These are phyloP conservation scores for Apodemia duryi DNA, from an alignment of 2,888 invertebrate genomes.

Conservation along the genomic window DNA sequence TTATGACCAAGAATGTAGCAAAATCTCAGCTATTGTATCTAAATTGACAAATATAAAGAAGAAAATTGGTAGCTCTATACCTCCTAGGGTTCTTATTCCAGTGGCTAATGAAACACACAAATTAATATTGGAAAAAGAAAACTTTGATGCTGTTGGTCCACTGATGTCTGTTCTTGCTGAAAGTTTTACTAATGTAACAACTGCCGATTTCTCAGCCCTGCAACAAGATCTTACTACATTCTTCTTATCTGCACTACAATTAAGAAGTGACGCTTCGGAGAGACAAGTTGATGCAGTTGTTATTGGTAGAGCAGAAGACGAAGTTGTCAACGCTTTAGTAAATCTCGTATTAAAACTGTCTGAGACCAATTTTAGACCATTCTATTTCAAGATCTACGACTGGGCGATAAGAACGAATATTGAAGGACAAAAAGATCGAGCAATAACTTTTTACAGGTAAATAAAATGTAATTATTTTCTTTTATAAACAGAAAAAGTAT, in stretches of 20 bases:
- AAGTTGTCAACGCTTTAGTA: constrained; percentile 88
- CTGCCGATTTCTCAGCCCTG: constrained; percentile 82
- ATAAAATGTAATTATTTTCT: constrained; percentile 24
- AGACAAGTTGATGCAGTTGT: constrained; percentile 47
- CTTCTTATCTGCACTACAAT: constrained; percentile 85
- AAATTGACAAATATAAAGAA: constrained; percentile 82
- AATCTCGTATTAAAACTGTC: constrained; percentile 91
- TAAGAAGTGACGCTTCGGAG: constrained; percentile 78
- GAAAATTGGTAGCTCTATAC: constrained; percentile 83
- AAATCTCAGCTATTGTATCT: constrained; percentile 73
- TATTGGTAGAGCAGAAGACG: constrained; percentile 83
- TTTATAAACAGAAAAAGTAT: not conserved
- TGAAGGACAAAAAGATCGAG: constrained; percentile 80
- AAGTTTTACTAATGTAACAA: constrained; percentile 81
- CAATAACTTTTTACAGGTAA: constrained; percentile 90
- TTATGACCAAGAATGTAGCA: constrained; percentile 65
- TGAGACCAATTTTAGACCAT: constrained; percentile 92
- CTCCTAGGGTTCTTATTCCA: constrained; percentile 88
- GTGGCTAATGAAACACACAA: constrained; percentile 83
- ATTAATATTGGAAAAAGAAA: constrained; percentile 77
- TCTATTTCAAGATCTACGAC: constrained; percentile 91
- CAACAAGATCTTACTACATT: constrained; percentile 85
- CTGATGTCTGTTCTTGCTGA: constrained; percentile 89
- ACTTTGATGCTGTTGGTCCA: constrained; percentile 81
- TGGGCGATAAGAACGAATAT: constrained; percentile 87